A percentile compares a stretch with the other conserved stretches of the same genome.
phyloP scores from a whole-genome alignment of 1,140 invertebrate species.

The Lucilia cuprina region DNA sequence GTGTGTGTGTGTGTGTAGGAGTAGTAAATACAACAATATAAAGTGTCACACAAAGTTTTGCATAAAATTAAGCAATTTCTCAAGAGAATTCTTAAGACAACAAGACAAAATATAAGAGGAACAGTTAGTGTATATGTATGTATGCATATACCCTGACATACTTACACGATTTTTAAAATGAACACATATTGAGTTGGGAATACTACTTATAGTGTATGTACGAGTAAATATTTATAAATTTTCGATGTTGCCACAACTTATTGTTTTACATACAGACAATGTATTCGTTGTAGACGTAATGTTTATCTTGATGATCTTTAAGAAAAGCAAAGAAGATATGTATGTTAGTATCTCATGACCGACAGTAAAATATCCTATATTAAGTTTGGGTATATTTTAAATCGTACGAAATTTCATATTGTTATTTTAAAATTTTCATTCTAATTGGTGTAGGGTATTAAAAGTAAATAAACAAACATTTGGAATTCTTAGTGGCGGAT shows the following conservation, averaged over 20 bases:
- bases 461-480: no score
- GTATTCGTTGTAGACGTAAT: background rate
- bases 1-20: no score
- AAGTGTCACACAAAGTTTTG: slow-evolving; percentile 7
- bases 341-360: no score
- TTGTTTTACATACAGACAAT: background rate
- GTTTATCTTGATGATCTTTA: background rate
- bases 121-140: background rate
- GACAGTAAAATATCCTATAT: no score
- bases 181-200: background rate
- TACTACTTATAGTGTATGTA: background rate
- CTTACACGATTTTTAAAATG: background rate
- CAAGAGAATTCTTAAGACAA: background rate
- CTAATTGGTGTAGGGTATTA: no score
- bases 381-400: no score
- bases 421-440: no score
- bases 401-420: no score
- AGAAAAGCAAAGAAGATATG: no score
- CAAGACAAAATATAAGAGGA: background rate
- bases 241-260: background rate
- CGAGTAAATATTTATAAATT: background rate
- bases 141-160: background rate
- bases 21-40: background rate
- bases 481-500: no score
- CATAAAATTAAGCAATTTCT: slow-evolving; percentile 12